Evolutionary conservation across 2,113 vertebrate genomes (phyloP), one percentile per base, ranked within the genome.

Genomic region (Hypanus sabinus): DNA sequence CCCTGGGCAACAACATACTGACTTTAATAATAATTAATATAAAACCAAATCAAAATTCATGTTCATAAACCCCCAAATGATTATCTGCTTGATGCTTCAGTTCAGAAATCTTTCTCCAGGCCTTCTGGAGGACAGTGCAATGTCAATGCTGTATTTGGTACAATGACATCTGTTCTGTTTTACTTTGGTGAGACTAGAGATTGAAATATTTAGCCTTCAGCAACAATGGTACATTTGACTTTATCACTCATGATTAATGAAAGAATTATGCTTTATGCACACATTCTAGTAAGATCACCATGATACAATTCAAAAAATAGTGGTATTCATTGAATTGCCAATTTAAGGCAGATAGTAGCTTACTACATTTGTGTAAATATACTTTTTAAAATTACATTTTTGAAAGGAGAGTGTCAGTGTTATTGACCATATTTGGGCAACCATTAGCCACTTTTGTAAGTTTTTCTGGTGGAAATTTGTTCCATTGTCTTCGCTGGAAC

Each of bases 1-100:
- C 68, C 46, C 90, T 93, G 90, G 90, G 90, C 38, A 93, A 93
- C 68, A 14, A 92, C 62, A 38, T 22, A 11, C n/a, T 68, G 65
- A 93, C 68, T 93, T 93, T 93, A 93, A 73, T 93, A 73, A 93
- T 33, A 92, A 70, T 38, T 70, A 27, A 12, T 73, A 73, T 73
- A 91, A 46, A 90, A 65, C 7, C 3, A 71, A 92, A 73, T 46
- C 33, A 93, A 71, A 93, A 27, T 93, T 73, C 90, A 73, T 38
- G 36, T 93, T 73, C 33, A 73, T 38, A 73, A 93, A 24, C 68
- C 33, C 33, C 36, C 16, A 71, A 93, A 93, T 68, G 22, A 73
- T 93, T 46, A 73, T 93, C 18, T 73, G 16, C n/a, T 70, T 46
- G 22, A 73, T 93, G 36, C 33, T 73, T 93, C 65, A 73, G 36